Evolutionary conservation across 92 coral and sea anemone species (phyloP), one percentile per base, ranked within the genome.

Genomic region (Heliopora coerulea): DNA sequence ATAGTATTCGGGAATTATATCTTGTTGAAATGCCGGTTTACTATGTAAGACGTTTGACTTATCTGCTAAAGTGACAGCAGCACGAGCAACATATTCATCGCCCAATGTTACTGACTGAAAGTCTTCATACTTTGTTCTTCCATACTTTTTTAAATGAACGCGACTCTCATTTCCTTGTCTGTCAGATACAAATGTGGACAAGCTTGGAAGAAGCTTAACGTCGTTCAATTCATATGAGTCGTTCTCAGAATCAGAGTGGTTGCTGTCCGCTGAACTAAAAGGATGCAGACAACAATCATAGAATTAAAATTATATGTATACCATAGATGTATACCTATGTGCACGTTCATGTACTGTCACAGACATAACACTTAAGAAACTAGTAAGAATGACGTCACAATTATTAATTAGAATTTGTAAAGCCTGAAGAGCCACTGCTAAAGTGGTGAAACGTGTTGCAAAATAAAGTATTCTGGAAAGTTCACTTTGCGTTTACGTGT

Each of bases 181-280:
- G 29, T 69, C 76, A 34, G 20, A 23, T 20, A 69, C 60, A 69
- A 69, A 69, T 13, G 76, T 14, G 3, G 76, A 69, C 26, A 69
- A 54, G 30, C 50, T 49, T 24, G 76, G 62, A 14, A 49, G 29
- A 25, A 69, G 56, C 24, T 69, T 69, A 2, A 69, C 76, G 37
- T 69, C 76, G 13, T 69, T 40, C 20, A 69, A 34, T 12, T 69
- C 76, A 14, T 62, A 69, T 20, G 62, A 54, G 62, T 69, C 76
- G 39, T 31, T 46, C 7, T 69, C 76, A 17, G 76, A 69, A 24
- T 69, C 76, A 14, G 76, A 49, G 29, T 18, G 76, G 48, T 40
- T 29, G 33, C 61, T 54, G 20, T 52, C 76, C 28, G 48, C 33
- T 37, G 76, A 69, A 34, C 76, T 69, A 62, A 15, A 62, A 26